phyloP scores from a whole-genome alignment of 2,113 vertebrate genomes.

The Bos javanicus region DNA sequence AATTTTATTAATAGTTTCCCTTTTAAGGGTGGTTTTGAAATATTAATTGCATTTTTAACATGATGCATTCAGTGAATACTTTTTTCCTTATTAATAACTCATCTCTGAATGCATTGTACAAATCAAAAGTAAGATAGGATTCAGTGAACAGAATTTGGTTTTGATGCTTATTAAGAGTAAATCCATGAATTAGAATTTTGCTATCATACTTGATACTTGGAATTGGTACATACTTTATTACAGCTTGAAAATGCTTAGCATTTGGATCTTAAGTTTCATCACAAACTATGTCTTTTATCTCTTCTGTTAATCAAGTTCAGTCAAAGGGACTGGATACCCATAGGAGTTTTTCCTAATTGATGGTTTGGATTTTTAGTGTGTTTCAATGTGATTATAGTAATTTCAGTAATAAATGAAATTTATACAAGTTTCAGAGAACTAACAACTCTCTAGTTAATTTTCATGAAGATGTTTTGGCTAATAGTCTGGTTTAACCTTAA shows the following conservation, averaged over 20 bases:
- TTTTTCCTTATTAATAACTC: conserved; percentile 36
- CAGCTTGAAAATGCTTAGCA: conserved; percentile 60
- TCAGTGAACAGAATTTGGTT: conserved; percentile 64
- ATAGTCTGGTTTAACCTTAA: conserved; percentile 38
- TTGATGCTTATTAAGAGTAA: conserved; percentile 63
- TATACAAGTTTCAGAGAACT: conserved; percentile 70
- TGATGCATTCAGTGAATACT: conserved; percentile 51
- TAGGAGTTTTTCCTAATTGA: conserved; percentile 37
- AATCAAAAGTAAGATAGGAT: conserved; percentile 56
- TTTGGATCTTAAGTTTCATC: conserved; percentile 66
- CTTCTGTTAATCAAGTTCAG: conserved; percentile 65
- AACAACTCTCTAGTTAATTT: conserved; percentile 66
- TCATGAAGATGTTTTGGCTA: conserved; percentile 44
- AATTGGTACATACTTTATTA: conserved; percentile 67
- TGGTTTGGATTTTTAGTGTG: conserved; percentile 47
- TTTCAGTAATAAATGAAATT: conserved; percentile 64
- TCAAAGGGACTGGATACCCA: conserved; percentile 45
- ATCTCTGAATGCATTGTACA: conserved; percentile 60
- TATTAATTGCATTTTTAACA: conserved; percentile 62
- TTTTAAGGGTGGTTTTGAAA: conserved; percentile 66
- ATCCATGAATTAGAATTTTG: conserved; percentile 59
- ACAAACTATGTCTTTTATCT: conserved; percentile 64
- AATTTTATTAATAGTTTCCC: conserved; percentile 57
- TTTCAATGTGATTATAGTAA: conserved; percentile 63
- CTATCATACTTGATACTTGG: conserved; percentile 65